Evolutionary conservation across 2,797 vertebrate species (phyloP).

Genomic region (Pagetopsis macropterus): DNA sequence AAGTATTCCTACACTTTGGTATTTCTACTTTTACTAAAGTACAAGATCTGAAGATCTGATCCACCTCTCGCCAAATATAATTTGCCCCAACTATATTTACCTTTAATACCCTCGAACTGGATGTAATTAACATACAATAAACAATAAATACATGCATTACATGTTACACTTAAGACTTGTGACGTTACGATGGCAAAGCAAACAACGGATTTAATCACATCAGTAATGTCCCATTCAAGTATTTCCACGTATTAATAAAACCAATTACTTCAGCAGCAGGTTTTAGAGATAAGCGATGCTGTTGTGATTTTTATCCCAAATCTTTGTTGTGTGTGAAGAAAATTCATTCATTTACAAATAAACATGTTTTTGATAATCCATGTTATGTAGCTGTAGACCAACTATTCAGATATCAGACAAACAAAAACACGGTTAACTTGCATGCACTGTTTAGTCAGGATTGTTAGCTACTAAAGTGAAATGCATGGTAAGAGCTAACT

Average conservation of each 20-base stretch:
- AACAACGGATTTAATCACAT: background rate
- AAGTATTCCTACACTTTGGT: too few species aligned
- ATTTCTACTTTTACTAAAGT: too few species aligned
- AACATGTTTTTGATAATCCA: background rate
- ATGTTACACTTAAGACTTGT: background rate
- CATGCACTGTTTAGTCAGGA: background rate
- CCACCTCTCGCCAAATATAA: too few species aligned
- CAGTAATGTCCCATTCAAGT: background rate
- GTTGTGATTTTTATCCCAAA: background rate
- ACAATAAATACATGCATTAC: slow-evolving; percentile 1
- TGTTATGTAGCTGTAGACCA: background rate
- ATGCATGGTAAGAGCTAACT: slow-evolving; percentile 6
- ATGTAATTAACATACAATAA: background rate
- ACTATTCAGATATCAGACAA: background rate
- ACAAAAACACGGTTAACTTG: too few species aligned
- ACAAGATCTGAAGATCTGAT: too few species aligned
- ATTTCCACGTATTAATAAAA: background rate
- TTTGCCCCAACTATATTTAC: too few species aligned
- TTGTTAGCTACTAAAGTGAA: background rate
- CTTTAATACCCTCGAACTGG: background rate
- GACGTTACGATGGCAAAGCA: background rate
- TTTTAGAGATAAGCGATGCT: background rate
- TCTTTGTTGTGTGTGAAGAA: background rate
- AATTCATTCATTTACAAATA: background rate
- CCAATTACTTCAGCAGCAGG: background rate